Evolutionary conservation across 2,797 vertebrate genomes (phyloP).

Genomic region (Malacoraja senta): DNA sequence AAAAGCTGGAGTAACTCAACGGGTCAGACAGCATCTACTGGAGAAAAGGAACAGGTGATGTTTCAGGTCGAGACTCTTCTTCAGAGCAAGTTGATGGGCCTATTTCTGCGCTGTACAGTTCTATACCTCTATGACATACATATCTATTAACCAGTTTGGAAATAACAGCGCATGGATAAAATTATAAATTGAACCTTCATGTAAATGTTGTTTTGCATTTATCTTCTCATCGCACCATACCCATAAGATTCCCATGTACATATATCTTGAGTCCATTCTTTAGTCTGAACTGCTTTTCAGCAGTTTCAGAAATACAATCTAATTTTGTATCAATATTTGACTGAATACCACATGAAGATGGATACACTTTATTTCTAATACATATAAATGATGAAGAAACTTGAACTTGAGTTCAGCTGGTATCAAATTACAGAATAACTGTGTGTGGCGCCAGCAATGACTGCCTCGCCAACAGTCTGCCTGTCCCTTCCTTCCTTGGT

Average conservation of each 20-base stretch:
- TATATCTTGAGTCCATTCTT: neutral
- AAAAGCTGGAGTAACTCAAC: too few species aligned
- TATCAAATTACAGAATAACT: neutral
- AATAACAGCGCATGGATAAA: neutral
- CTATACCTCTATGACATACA: constrained; percentile 41
- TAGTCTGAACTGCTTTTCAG: neutral
- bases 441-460: too few species aligned
- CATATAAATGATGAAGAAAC: neutral
- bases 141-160: constrained; percentile 62
- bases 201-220: neutral
- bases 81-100: too few species aligned
- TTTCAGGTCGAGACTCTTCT: too few species aligned
- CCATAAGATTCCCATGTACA: neutral
- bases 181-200: neutral
- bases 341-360: neutral
- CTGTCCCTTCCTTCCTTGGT: too few species aligned
- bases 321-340: neutral
- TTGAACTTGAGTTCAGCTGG: neutral
- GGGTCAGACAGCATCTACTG: too few species aligned
- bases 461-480: too few species aligned
- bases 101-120: too few species aligned
- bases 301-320: neutral
- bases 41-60: too few species aligned
- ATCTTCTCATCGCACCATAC: neutral
- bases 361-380: neutral